Percentiles rank a stretch among this genome's conserved stretches.
Conservation (phyloP, 2,888 invertebrate species). For the Acrobasis repandana region DNA sequence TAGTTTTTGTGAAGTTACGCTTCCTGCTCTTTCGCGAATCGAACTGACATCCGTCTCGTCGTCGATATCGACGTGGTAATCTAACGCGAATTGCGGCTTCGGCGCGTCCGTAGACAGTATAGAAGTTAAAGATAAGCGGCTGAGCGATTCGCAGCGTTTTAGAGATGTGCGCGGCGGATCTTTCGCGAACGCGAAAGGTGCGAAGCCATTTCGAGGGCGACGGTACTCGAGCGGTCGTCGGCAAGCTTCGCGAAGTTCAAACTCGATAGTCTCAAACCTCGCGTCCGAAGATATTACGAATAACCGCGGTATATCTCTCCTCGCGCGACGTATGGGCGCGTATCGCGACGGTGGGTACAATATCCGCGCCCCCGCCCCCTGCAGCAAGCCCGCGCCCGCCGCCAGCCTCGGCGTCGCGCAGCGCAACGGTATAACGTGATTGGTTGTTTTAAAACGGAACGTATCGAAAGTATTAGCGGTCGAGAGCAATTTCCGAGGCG, state of each 20-base stretch:
- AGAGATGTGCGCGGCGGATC: constrained; percentile 6
- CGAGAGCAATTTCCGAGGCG: constrained; percentile 29
- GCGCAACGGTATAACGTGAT: constrained; percentile 30
- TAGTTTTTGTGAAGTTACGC: not conserved
- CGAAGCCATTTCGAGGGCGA: constrained; percentile 32
- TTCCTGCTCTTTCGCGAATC: not conserved
- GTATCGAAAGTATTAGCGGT: not conserved
- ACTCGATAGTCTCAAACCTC: constrained; percentile 26
- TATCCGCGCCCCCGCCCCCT: constrained; percentile 32
- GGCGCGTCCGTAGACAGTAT: constrained; percentile 33
- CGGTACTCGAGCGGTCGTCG: constrained; percentile 33
- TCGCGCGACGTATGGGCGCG: constrained; percentile 25
- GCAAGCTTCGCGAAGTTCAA: constrained; percentile 32
- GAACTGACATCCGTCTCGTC: constrained; percentile 1
- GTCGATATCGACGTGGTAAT: constrained; percentile 1
- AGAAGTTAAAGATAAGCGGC: constrained; percentile 39
- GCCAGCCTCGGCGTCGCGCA: constrained; percentile 26
- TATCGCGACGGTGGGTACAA: constrained; percentile 27
- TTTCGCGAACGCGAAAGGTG: constrained; percentile 28
- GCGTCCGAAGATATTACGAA: constrained; percentile 30
- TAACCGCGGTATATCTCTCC: constrained; percentile 27
- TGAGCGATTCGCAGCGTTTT: constrained; percentile 28
- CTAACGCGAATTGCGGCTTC: constrained; percentile 33
- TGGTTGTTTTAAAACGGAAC: not conserved
- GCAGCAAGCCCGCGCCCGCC: constrained; percentile 31